Percentiles rank a stretch among this genome's conserved stretches.
Evolutionary conservation across 1,140 invertebrate species (phyloP).

Genomic region (Ostrea denselamellosa): DNA sequence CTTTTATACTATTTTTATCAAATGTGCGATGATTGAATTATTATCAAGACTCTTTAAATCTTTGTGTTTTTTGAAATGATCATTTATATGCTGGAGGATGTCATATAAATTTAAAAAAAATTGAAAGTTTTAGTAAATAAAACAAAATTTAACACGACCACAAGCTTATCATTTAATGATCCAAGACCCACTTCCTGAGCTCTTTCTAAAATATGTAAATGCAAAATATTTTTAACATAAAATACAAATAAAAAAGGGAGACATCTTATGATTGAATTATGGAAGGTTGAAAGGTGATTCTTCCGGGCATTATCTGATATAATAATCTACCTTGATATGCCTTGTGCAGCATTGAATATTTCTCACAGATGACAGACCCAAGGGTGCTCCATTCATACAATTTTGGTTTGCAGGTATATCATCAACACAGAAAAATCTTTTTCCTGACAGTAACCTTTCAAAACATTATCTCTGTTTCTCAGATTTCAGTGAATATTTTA

Average conservation of each 20-base stretch:
- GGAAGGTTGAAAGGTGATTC: slow-evolving; percentile 21
- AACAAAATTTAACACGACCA: slow-evolving; percentile 1
- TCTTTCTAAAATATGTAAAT: not conserved
- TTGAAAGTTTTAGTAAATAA: not conserved
- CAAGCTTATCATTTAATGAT: not conserved
- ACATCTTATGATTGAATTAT: slow-evolving; percentile 35
- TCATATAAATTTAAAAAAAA: not conserved
- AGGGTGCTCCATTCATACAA: slow-evolving; percentile 14
- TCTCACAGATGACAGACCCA: not conserved
- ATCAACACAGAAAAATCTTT: not conserved
- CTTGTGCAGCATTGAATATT: slow-evolving; percentile 25
- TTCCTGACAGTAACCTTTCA: slow-evolving; percentile 19
- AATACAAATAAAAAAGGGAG: slow-evolving; percentile 27
- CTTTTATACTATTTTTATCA: not conserved
- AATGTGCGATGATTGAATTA: slow-evolving; percentile 25
- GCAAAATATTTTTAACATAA: not conserved
- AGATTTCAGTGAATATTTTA: not conserved
- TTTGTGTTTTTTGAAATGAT: not conserved
- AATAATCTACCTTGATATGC: slow-evolving; percentile 34
- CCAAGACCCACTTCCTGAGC: not conserved
- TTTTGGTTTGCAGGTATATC: slow-evolving; percentile 30
- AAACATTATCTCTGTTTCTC: not conserved
- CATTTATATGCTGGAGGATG: not conserved
- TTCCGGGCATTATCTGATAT: not conserved
- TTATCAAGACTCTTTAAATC: not conserved